phyloP scores from a whole-genome alignment of 2,113 vertebrate species.

The Myiopsitta monachus region DNA sequence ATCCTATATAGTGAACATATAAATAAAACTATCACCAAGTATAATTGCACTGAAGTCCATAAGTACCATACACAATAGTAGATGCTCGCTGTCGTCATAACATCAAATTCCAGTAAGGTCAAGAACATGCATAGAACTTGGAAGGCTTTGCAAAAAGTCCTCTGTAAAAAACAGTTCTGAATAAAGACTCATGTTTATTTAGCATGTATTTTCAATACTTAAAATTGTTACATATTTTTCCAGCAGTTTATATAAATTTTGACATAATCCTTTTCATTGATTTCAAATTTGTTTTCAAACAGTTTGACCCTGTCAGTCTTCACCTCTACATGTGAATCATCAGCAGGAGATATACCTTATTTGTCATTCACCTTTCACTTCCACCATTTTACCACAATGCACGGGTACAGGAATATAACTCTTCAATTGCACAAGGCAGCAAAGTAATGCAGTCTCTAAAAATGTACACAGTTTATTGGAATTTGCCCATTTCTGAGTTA shows the following conservation, averaged over 20 bases:
- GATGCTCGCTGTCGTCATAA: background rate
- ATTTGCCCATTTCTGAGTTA: background rate
- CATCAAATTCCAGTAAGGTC: background rate
- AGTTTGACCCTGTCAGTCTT: conserved; percentile 48
- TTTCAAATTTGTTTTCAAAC: conserved; percentile 40
- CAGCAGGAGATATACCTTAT: background rate
- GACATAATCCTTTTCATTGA: background rate
- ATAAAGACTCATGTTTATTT: background rate
- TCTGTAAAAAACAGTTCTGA: background rate
- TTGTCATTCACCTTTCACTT: background rate
- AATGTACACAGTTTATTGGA: background rate
- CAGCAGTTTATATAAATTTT: background rate
- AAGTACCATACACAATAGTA: background rate
- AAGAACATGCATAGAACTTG: background rate
- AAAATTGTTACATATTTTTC: background rate
- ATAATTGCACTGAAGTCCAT: background rate
- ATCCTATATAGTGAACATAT: background rate
- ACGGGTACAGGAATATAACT: background rate
- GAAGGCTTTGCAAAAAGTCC: background rate
- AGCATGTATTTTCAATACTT: background rate
- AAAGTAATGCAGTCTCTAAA: background rate
- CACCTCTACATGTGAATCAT: background rate
- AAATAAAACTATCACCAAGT: background rate
- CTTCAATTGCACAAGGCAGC: background rate
- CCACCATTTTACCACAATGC: background rate